Conservation (phyloP, 1,140 invertebrate species). For the Brachionus koreanus region DNA sequence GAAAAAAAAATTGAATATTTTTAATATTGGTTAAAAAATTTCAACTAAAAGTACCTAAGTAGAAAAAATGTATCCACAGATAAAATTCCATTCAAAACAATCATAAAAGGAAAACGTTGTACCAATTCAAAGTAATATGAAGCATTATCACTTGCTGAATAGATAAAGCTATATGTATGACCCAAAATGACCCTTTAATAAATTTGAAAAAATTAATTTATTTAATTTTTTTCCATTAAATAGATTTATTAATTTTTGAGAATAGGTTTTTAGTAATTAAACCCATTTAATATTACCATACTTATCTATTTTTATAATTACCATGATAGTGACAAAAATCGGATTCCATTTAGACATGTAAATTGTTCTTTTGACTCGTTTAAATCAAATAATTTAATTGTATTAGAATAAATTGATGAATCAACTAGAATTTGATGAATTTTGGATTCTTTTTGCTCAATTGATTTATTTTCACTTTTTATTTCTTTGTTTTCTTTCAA, state of each 20-base stretch:
- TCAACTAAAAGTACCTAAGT: constrained; percentile 42
- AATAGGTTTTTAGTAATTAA: too few relatives aligned
- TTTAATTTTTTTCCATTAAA: too few relatives aligned
- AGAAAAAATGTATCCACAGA: constrained; percentile 89
- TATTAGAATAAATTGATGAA: background rate
- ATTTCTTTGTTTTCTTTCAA: background rate
- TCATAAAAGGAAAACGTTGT: constrained; percentile 49
- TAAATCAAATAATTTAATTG: constrained; percentile 13
- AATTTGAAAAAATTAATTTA: constrained; percentile 46
- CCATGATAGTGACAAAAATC: constrained; percentile 23
- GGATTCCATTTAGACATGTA: constrained; percentile 11
- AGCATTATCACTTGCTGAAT: background rate
- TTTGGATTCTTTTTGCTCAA: background rate
- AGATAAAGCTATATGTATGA: constrained; percentile 64
- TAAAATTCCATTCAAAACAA: constrained; percentile 71
- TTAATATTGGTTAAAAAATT: background rate
- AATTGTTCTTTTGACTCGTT: constrained; percentile 6
- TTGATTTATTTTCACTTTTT: background rate
- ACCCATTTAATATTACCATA: too few relatives aligned
- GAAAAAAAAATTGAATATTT: background rate
- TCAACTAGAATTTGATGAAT: background rate
- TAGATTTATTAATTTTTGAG: too few relatives aligned
- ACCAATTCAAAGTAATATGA: constrained; percentile 21
- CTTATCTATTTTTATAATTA: background rate
- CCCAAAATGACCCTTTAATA: constrained; percentile 79